Percentiles rank a stretch among this genome's conserved stretches.
phyloP scores from a whole-genome alignment of 2,888 invertebrate genomes.

The Sphaerophoria taeniata region DNA sequence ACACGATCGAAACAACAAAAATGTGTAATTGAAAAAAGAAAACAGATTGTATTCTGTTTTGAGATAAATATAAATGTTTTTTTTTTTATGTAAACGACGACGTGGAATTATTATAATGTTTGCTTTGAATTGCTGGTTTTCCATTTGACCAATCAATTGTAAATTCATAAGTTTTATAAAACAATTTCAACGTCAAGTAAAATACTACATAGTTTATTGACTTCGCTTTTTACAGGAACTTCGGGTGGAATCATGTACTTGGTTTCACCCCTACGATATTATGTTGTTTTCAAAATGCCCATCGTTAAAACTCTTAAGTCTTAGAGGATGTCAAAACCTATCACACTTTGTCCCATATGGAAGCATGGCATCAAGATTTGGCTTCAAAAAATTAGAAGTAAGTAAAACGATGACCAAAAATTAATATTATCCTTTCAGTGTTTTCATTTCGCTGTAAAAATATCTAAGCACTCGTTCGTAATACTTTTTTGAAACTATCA shows the following conservation, averaged over 20 bases:
- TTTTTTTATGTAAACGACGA: too few relatives aligned
- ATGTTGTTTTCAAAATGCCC: conserved; percentile 89
- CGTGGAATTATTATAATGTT: too few relatives aligned
- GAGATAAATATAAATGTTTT: too few relatives aligned
- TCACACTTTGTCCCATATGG: conserved; percentile 90
- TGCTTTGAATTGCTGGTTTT: too few relatives aligned
- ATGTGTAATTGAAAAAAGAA: too few relatives aligned
- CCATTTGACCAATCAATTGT: too few relatives aligned
- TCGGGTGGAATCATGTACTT: conserved; percentile 88
- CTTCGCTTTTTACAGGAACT: conserved; percentile 81
- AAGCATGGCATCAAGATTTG: conserved; percentile 89
- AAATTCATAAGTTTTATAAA: too few relatives aligned
- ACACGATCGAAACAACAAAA: too few relatives aligned
- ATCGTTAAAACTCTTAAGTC: conserved; percentile 85
- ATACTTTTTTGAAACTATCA: not conserved
- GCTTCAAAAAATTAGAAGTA: conserved; percentile 83
- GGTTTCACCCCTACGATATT: conserved; percentile 89
- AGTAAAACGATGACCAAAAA: not conserved
- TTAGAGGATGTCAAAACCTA: conserved; percentile 87
- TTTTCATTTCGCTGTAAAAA: not conserved
- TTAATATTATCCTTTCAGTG: not conserved
- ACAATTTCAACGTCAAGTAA: not conserved
- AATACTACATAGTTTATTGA: not conserved
- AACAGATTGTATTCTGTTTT: too few relatives aligned
- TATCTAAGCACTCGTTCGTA: not conserved